Evolutionary conservation across 2,888 invertebrate species (phyloP).

Genomic region (Molanna angustata): DNA sequence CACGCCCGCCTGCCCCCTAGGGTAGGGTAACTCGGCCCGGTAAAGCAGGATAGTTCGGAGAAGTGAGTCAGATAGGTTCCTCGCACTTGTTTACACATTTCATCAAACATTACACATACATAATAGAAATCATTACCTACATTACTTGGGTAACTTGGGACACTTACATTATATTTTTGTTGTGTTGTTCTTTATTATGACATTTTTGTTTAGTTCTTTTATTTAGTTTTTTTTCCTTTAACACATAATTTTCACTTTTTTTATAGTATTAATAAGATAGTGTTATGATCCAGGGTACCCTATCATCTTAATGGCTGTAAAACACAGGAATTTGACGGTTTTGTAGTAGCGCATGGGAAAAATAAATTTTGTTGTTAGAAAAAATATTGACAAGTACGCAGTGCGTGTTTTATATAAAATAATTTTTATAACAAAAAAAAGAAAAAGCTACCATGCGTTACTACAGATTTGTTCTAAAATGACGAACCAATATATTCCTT

Average conservation of each 20-base stretch:
- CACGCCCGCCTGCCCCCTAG: slow-evolving; percentile 15
- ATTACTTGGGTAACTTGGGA: slow-evolving; percentile 12
- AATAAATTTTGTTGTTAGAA: too few relatives aligned
- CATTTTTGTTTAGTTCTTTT: neutral
- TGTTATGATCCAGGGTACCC: too few relatives aligned
- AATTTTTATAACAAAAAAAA: too few relatives aligned
- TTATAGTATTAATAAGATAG: neutral
- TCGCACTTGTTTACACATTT: slow-evolving; percentile 16
- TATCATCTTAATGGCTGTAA: too few relatives aligned
- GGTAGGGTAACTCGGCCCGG: slow-evolving; percentile 15
- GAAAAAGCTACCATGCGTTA: too few relatives aligned
- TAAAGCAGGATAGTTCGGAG: slow-evolving; percentile 32
- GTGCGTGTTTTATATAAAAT: too few relatives aligned
- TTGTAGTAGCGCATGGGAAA: too few relatives aligned
- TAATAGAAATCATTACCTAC: neutral
- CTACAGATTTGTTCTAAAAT: too few relatives aligned
- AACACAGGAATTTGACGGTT: too few relatives aligned
- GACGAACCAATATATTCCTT: too few relatives aligned
- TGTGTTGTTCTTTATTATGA: too few relatives aligned
- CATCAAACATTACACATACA: slow-evolving; percentile 4
- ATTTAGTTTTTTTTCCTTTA: slow-evolving; percentile 4
- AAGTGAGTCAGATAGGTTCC: slow-evolving; percentile 34
- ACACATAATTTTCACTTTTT: slow-evolving; percentile 12
- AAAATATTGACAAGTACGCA: too few relatives aligned
- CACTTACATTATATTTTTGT: slow-evolving; percentile 8